A percentile compares a stretch with the other conserved stretches of the same genome.
phyloP scores from a whole-genome alignment of 2,888 invertebrate genomes.

The Clusia tigrina region DNA sequence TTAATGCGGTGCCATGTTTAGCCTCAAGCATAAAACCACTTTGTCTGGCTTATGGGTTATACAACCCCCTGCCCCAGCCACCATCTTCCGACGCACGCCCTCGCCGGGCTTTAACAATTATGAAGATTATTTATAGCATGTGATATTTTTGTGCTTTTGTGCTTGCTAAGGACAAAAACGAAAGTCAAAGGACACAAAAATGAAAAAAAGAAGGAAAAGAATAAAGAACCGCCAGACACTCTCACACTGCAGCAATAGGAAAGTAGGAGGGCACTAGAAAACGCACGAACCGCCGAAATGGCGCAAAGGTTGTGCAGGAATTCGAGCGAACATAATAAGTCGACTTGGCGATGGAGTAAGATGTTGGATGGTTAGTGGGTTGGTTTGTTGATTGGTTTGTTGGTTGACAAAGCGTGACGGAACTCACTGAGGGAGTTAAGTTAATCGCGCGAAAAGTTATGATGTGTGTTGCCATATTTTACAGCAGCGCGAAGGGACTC shows the following conservation, averaged over 20 bases:
- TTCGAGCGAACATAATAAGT: conserved; percentile 10
- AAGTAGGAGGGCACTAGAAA: no score
- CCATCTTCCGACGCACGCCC: no score
- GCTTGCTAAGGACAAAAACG: neutral
- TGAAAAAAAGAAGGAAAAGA: neutral
- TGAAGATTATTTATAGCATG: conserved; percentile 14
- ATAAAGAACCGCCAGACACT: conserved; percentile 7
- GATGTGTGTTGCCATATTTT: neutral
- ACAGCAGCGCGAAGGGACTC: no score
- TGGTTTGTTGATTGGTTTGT: no score
- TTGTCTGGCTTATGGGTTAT: neutral
- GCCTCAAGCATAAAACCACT: no score
- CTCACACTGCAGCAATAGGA: conserved; percentile 5
- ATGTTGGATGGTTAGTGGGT: neutral
- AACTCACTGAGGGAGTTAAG: neutral
- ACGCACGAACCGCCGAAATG: no score
- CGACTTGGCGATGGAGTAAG: neutral
- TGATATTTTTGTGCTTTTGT: conserved; percentile 4
- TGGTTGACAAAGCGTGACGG: neutral
- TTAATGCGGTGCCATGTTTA: neutral
- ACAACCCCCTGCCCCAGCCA: no score
- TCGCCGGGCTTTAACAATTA: conserved; percentile 7
- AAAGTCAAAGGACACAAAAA: neutral
- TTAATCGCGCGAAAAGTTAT: conserved; percentile 9
- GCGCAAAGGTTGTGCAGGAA: no score